Evolutionary conservation across 2,888 invertebrate species (phyloP), one percentile per base, ranked within the genome.

Genomic region (Polyploca ridens): DNA sequence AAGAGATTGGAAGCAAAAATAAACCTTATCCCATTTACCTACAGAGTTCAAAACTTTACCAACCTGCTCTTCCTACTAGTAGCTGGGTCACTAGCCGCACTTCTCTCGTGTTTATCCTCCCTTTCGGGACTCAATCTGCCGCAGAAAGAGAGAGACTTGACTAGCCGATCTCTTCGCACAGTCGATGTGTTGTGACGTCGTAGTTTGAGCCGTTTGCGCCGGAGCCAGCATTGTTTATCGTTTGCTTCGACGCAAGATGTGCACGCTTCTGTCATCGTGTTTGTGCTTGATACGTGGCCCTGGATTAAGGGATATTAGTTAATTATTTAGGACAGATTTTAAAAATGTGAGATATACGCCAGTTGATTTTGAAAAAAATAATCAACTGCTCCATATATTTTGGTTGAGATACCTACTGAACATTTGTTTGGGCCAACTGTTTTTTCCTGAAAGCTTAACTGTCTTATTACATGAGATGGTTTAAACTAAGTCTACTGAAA

Each of bases 141-240:
- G 64, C 96, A 96, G 89, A 97, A 96, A 8, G 97, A 96, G 58
- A 96, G 96, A 0, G 97, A 97, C 89, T 97, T 97, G 19, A 97
- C 95, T 62, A 97, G 85, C 54, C 95, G 90, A 68, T 94, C 93
- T 13, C 91, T 76, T 10, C 90, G 70, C 3, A 76, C 75, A 0
- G 78, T 71, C 60, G 87, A 84, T 69, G 85, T 88, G 75, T 85
- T 87, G 62, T 87, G 83, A 3, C 87, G 76, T 0, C 92, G 83
- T 5, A 92, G 75, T 66, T 92, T 92, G 35, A 91, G 79, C 5
- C 93, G 82, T 75, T 93, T 94, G 41, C 93, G 85, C 0, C 94
- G 87, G 54, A 91, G 71, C 90, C 93, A 92, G 76, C 90, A 90
- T 58, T 93, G 93, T 68, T 90, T 91, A 76, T 94, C 94, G 73